A percentile compares a stretch with the other conserved stretches of the same genome.
phyloP scores from a whole-genome alignment of 2,888 invertebrate genomes.

The Drosophila engyochracea region DNA sequence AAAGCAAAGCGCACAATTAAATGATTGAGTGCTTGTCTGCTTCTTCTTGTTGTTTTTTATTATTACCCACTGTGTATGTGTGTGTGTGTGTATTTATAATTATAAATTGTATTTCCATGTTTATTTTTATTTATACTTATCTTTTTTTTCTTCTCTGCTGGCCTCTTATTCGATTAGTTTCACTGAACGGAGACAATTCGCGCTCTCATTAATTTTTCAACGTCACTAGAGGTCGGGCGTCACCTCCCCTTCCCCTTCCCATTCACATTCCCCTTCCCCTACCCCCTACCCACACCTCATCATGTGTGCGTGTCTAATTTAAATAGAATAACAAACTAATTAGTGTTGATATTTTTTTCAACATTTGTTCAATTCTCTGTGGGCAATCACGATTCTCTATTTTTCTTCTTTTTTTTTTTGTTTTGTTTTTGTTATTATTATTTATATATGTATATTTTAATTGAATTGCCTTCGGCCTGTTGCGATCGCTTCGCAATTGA shows the following conservation, averaged over 20 bases:
- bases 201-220: constrained; percentile 48
- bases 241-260: neutral
- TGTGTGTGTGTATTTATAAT: constrained; percentile 41
- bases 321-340: constrained; percentile 79
- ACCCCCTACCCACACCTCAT: neutral
- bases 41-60: neutral
- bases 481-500: constrained; percentile 69
- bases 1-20: constrained; percentile 58
- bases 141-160: constrained; percentile 9
- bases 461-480: constrained; percentile 65
- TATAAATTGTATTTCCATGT: constrained; percentile 36
- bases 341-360: constrained; percentile 67
- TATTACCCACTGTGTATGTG: constrained; percentile 21
- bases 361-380: constrained; percentile 37
- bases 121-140: constrained; percentile 15
- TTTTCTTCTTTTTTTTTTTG: constrained; percentile 32
- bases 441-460: constrained; percentile 65
- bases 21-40: constrained; percentile 48
- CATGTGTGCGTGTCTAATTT: constrained; percentile 42
- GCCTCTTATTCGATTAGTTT: constrained; percentile 45
- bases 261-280: neutral
- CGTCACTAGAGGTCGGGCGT: constrained; percentile 40
- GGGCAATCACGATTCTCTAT: constrained; percentile 57
- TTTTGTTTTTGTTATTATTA: constrained; percentile 17
- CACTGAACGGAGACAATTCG: constrained; percentile 43